Evolutionary conservation across 2,797 vertebrate species (phyloP).

Genomic region (Mycteria americana): DNA sequence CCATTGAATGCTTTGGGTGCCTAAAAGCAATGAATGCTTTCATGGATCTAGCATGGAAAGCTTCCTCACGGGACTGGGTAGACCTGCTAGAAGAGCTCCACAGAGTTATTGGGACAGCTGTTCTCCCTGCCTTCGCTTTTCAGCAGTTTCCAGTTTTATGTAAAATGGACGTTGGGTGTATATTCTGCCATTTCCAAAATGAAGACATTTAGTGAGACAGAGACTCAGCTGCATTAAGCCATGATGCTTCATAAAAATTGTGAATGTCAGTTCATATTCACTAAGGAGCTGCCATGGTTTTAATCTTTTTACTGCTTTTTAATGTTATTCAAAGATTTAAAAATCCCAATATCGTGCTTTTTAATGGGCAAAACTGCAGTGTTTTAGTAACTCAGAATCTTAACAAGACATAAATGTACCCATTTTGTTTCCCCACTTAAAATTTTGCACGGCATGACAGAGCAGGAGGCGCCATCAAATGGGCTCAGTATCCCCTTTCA

Average conservation of each 20-base stretch:
- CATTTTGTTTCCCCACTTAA: conserved; percentile 51
- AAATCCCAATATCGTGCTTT: background rate
- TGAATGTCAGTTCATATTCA: background rate
- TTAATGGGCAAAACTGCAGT: background rate
- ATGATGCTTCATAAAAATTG: background rate
- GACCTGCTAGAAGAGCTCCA: background rate
- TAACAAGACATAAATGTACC: conserved; percentile 39
- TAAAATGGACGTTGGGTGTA: background rate
- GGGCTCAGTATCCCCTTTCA: conserved; percentile 74
- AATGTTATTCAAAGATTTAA: background rate
- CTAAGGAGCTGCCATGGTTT: background rate
- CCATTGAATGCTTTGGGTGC: background rate
- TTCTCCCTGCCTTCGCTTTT: background rate
- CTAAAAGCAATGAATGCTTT: background rate
- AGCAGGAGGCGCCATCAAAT: conserved; percentile 69
- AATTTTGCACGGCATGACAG: conserved; percentile 37
- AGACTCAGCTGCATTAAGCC: background rate
- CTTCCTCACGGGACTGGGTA: background rate
- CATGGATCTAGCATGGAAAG: background rate
- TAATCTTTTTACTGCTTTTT: background rate
- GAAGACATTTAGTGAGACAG: background rate
- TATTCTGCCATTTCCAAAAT: background rate
- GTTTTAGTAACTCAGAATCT: background rate
- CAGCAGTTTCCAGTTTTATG: background rate
- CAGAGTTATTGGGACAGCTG: background rate